These are phyloP conservation scores for Melanargia galathea DNA, from an alignment of 2,888 invertebrate species.

Conservation along the genomic window DNA sequence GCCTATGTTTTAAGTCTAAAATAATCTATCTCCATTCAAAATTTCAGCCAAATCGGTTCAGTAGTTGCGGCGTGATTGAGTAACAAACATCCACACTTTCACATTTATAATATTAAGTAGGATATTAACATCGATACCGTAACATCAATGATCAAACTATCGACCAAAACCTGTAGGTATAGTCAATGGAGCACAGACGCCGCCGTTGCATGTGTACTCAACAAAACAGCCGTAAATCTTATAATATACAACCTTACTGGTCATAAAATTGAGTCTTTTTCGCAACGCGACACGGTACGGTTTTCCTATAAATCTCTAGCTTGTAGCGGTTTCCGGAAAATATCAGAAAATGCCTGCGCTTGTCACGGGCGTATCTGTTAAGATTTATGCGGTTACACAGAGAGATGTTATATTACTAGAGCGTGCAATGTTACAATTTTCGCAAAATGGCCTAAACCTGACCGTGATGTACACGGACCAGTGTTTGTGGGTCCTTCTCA, in stretches of 20 bases:
- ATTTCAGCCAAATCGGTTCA: too few species aligned
- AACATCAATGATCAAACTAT: conserved; percentile 9
- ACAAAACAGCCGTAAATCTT: neutral
- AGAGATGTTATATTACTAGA: neutral
- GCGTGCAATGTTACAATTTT: neutral
- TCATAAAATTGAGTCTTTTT: neutral
- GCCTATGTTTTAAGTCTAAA: too few species aligned
- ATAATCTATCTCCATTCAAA: too few species aligned
- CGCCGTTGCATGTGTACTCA: neutral
- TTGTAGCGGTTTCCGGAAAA: conserved; percentile 4
- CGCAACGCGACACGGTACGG: neutral
- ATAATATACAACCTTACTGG: neutral
- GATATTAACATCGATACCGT: neutral
- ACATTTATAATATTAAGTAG: too few species aligned
- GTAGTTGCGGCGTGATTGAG: too few species aligned
- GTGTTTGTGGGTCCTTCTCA: too few species aligned
- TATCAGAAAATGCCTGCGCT: conserved; percentile 13
- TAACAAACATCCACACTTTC: too few species aligned
- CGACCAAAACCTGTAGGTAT: neutral
- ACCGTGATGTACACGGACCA: too few species aligned
- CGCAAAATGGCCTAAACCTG: neutral
- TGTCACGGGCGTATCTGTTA: conserved; percentile 5
- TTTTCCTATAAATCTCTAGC: conserved; percentile 1
- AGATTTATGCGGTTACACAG: neutral
- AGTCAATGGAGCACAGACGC: conserved; percentile 9